Evolutionary conservation across 2,797 vertebrate species (phyloP), one percentile per base, ranked within the genome.

Genomic region (Melanotaenia maccullochi): DNA sequence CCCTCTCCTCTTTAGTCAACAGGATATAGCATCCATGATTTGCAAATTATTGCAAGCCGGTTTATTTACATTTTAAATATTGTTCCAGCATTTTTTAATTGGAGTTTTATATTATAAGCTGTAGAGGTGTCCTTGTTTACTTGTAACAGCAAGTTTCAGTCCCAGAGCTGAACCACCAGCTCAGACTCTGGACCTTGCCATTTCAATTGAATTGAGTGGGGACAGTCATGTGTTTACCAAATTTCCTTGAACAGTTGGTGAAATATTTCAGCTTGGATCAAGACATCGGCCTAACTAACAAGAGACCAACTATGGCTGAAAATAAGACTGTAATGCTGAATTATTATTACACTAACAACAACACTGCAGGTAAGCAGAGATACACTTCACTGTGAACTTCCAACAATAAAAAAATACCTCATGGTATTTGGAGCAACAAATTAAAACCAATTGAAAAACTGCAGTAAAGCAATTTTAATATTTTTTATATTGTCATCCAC

Each of bases 401-500:
- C 28, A 49, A 55, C 71, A 5, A 40, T 54, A 54, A 30, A 66
- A 71, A 64, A 61, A 3, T 20, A 70, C 9, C 3, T 63, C 33
- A 52, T 55, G 14, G 30, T 40, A 55, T 75, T 44, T 35, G 52
- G 13, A 42, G 40, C 52, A 14, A 57, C 18, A 32, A 51, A 54
- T 65, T 1, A 0, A 49, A 80, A 82, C 75, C 54, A 65, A 74
- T 55, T 16, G 33, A 16, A 16, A 61, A 9, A 54, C 70, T 72
- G 60, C 32, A 30, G 76, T 55, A 73, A 76, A 68, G 65, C 62
- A 85, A 4, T 30, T 71, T 85, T 80, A 85, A 73, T 78, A 67
- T 67, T 68, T 62, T 58, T 61, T 42, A 57, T 38, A 24, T 51
- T 71, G 64, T 67, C 73, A 75, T 75, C 64, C 38, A 47, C 56